These are phyloP conservation scores for Hypomesus transpacificus DNA, from an alignment of 2,113 vertebrate genomes.

Conservation along the genomic window DNA sequence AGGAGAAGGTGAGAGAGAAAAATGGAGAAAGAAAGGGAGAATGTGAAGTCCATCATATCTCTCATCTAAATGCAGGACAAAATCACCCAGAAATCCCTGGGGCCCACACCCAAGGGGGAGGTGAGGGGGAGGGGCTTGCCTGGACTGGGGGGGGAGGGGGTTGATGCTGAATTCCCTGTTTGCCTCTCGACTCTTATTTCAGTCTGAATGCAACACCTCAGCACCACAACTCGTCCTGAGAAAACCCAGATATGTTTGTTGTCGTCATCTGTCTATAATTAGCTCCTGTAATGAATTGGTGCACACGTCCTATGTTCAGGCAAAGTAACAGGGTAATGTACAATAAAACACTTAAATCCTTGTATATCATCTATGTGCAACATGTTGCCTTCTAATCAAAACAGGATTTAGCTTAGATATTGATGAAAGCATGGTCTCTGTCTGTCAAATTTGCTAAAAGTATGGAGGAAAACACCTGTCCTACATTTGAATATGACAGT, in stretches of 20 bases:
- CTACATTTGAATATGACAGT: too few relatives aligned
- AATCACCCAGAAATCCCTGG: conserved; percentile 2
- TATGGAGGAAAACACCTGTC: too few relatives aligned
- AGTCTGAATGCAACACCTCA: background rate
- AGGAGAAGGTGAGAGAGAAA: conserved; percentile 2
- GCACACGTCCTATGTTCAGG: background rate
- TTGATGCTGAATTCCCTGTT: background rate
- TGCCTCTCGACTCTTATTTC: background rate
- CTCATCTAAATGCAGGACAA: conserved; percentile 3
- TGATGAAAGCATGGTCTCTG: too few relatives aligned
- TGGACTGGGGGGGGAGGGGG: conserved; percentile 1
- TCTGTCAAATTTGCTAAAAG: too few relatives aligned
- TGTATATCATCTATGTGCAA: background rate
- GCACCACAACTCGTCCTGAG: background rate
- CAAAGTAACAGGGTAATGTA: background rate
- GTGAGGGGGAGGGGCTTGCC: conserved; percentile 5
- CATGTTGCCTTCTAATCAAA: too few relatives aligned
- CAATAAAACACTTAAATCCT: background rate
- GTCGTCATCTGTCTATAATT: background rate
- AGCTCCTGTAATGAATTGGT: background rate
- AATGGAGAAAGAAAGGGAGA: background rate
- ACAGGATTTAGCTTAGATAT: too few relatives aligned
- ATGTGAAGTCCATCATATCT: background rate
- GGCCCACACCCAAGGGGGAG: background rate
- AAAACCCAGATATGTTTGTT: background rate